Percentiles rank a stretch among this genome's conserved stretches.
These are phyloP conservation scores for Ciconia maguari DNA, from an alignment of 2,113 vertebrate species.

Conservation along the genomic window DNA sequence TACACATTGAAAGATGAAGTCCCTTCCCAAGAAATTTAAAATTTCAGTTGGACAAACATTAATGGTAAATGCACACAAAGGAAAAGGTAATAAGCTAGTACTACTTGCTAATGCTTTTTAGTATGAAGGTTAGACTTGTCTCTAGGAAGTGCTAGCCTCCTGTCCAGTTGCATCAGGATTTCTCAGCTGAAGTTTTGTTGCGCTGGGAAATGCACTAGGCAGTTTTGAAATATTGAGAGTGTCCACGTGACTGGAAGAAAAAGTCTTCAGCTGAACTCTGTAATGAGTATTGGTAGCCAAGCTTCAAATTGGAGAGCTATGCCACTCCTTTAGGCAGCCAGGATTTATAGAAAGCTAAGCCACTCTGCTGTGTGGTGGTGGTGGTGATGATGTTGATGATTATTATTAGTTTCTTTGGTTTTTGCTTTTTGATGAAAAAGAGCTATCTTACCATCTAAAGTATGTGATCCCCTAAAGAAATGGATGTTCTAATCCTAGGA, in stretches of 20 bases:
- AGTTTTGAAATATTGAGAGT: not conserved
- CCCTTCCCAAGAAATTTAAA: not conserved
- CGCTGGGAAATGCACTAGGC: accelerated
- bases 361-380: not conserved
- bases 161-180: not conserved
- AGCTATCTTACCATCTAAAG: not conserved
- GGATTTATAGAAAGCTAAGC: not conserved
- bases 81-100: not conserved
- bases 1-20: not conserved
- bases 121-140: not conserved
- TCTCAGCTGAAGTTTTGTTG: not conserved
- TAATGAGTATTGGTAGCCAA: not conserved
- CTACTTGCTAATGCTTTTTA: not conserved
- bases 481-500: not conserved
- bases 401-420: not conserved
- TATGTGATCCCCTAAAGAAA: not conserved
- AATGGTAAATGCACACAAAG: not conserved
- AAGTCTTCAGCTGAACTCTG: not conserved
- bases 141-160: not conserved
- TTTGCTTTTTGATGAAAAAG: not conserved
- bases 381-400: too few species aligned
- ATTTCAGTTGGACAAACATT: not conserved
- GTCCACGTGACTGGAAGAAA: not conserved
- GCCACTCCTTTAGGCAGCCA: not conserved
- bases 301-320: not conserved